A percentile compares a stretch with the other conserved stretches of the same genome.
phyloP scores from a whole-genome alignment of 1,140 invertebrate genomes.

The Leptinotarsa lineolata region DNA sequence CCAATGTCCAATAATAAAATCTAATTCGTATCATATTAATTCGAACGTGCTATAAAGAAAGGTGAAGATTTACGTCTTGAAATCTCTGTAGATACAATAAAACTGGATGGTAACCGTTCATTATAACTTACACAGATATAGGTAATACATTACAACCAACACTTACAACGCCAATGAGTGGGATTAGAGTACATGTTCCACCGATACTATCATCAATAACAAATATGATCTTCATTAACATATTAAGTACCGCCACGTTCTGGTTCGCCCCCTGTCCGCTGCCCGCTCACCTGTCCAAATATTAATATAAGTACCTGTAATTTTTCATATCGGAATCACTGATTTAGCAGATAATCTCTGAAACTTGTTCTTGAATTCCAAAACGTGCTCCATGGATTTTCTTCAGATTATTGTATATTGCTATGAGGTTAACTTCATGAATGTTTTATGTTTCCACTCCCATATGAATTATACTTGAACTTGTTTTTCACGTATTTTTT shows the following conservation, averaged over 20 bases:
- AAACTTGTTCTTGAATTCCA: not conserved
- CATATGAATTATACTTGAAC: no score
- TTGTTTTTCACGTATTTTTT: no score
- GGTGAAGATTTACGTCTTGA: not conserved
- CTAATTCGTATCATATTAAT: no score
- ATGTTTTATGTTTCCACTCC: no score
- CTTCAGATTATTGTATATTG: no score
- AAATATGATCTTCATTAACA: conserved; percentile 48
- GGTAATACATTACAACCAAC: conserved; percentile 45
- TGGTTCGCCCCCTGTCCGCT: conserved; percentile 17
- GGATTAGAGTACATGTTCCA: conserved; percentile 49
- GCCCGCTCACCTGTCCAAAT: conserved; percentile 30
- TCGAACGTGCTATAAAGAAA: not conserved
- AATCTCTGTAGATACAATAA: conserved; percentile 11
- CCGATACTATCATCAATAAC: conserved; percentile 51
- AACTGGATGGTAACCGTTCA: conserved; percentile 42
- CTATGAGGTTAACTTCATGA: no score
- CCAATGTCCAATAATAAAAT: no score
- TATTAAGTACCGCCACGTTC: conserved; percentile 35
- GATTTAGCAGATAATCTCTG: not conserved
- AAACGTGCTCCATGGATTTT: not conserved
- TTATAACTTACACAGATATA: conserved; percentile 46
- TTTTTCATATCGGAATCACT: conserved; percentile 3
- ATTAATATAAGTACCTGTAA: conserved; percentile 14
- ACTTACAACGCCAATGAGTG: conserved; percentile 44